Evolutionary conservation across 2,113 vertebrate species (phyloP), one percentile per base, ranked within the genome.

Genomic region (Platichthys stellatus): DNA sequence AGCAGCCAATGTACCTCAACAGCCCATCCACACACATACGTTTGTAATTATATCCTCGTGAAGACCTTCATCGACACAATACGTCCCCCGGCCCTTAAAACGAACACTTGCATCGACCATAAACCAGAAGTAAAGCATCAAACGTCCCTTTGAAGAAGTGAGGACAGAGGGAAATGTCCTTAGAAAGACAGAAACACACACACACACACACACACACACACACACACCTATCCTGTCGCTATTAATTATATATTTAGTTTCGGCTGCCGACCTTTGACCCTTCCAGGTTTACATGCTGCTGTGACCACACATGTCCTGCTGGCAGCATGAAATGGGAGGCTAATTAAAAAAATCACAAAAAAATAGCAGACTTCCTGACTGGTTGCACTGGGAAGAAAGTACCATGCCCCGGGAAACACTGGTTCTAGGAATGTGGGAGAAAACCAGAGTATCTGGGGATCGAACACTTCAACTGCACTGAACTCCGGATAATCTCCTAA

Each of bases 261-360:
- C 18, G 11, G 1, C 45, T 18, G 62, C 59, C 72, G 74, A 86
- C 80, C 85, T 81, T 60, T 89, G 72, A 79, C 85, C 63, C 20
- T 57, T 8, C 2, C 7, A 14, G 60, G 31, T 74, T 80, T 76
- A 75, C 61, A n/a, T 35, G 67, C 69, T 66, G 76, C 84, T 60
- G 77, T 28, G 64, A 57, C 66, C 78, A 53, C 76, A 74, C 54
- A 75, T 11, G 82, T 82, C 86, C 89, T 0, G 53, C 82, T 81
- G 86, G 80, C 72, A 74, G 63, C 83, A 74, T 73, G 78, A 77
- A 86, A 73, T 59, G 74, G 63, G 73, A 58, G 47, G 73, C 83
- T 84, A 82, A 89, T 89, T 89, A 89, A 82, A 89, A 88, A 28
- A 31, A 31, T 82, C 72, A 54, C 40, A 43, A 13, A 43, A 31